phyloP scores from a whole-genome alignment of 2,113 vertebrate genomes.

The Lutjanus erythropterus region DNA sequence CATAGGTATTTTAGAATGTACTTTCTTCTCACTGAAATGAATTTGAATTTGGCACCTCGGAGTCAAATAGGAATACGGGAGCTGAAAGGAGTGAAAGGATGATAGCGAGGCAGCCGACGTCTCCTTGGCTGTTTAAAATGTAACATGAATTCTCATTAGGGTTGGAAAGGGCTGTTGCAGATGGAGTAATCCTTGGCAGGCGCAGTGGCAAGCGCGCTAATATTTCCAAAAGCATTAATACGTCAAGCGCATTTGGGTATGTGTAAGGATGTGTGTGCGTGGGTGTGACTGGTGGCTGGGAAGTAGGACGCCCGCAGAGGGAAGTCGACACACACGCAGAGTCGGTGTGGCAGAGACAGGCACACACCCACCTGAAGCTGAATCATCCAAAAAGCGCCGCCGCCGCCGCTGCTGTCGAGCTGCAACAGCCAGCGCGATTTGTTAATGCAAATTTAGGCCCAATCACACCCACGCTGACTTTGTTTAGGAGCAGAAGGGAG shows the following conservation, averaged over 20 bases:
- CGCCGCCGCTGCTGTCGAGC: not conserved
- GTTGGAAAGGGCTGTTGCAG: constrained; percentile 57
- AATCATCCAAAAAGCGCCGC: constrained; percentile 37
- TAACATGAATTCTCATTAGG: constrained; percentile 77
- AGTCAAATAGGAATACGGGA: constrained; percentile 43
- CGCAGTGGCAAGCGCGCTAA: constrained; percentile 56
- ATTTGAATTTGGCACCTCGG: constrained; percentile 63
- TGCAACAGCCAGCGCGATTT: constrained; percentile 45
- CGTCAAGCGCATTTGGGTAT: constrained; percentile 54
- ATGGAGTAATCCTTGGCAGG: constrained; percentile 75
- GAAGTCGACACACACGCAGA: constrained; percentile 40
- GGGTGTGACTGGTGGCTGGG: constrained; percentile 24
- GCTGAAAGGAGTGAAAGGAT: constrained; percentile 57
- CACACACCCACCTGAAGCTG: constrained; percentile 41
- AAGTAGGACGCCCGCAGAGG: constrained; percentile 61
- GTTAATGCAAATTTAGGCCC: constrained; percentile 66
- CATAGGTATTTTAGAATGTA: constrained; percentile 53
- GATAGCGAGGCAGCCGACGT: constrained; percentile 53
- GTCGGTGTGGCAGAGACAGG: constrained; percentile 48
- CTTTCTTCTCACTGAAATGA: constrained; percentile 54
- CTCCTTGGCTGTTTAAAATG: constrained; percentile 60
- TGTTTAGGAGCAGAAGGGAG: constrained; percentile 53
- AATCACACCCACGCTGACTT: constrained; percentile 65
- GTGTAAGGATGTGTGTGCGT: constrained; percentile 15
- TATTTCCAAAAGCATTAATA: constrained; percentile 75